Conservation (phyloP, 2,113 vertebrate genomes). For the Varanus komodoensis region DNA sequence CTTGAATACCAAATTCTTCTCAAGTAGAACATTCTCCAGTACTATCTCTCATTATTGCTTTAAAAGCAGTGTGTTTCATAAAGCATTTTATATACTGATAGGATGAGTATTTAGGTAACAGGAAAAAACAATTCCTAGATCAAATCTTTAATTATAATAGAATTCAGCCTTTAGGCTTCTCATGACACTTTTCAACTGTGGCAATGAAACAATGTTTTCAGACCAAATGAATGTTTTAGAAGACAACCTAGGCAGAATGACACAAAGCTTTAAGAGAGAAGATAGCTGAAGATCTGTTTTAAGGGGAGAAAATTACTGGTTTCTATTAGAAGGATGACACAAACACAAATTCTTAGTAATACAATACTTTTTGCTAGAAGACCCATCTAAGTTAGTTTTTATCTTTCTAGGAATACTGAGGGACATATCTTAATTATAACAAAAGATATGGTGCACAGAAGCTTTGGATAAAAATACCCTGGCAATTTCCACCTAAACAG, state of each 20-base stretch:
- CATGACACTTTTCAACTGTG: constrained; percentile 11
- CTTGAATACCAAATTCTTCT: constrained; percentile 16
- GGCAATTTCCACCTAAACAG: not conserved
- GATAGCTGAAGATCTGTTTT: not conserved
- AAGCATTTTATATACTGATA: no score
- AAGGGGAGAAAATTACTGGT: not conserved
- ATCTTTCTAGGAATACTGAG: constrained; percentile 13
- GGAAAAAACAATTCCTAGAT: not conserved
- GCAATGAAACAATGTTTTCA: constrained; percentile 6
- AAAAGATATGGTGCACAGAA: not conserved
- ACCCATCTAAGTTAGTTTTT: not conserved
- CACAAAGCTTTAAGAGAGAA: not conserved
- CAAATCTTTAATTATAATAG: constrained; percentile 6
- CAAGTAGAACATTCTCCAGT: not conserved
- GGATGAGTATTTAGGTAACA: not conserved
- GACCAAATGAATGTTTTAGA: constrained; percentile 22
- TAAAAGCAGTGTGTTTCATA: no score
- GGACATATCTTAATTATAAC: not conserved
- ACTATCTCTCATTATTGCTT: not conserved
- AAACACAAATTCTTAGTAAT: not conserved
- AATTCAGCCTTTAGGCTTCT: constrained; percentile 8
- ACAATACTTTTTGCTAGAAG: not conserved
- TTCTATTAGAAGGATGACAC: not conserved
- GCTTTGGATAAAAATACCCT: no score
- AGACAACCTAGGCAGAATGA: constrained; percentile 8